Percentiles rank a stretch among this genome's conserved stretches.
These are phyloP conservation scores for Hydriomena furcata DNA, from an alignment of 2,888 invertebrate genomes.

Conservation along the genomic window DNA sequence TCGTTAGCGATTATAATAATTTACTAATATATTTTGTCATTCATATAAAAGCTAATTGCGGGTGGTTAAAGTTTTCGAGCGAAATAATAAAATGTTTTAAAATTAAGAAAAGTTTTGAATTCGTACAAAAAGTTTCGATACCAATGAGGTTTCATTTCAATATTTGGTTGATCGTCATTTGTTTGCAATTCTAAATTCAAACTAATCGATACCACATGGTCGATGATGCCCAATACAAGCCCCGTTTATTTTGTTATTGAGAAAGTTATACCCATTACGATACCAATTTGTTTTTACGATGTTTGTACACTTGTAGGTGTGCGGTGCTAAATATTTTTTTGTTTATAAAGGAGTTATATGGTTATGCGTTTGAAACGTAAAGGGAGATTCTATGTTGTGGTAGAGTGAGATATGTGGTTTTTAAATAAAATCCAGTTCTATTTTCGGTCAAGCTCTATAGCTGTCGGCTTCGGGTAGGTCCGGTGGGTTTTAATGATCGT, in stretches of 20 bases:
- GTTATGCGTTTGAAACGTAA: slow-evolving; percentile 13
- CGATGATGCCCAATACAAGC: slow-evolving; percentile 27
- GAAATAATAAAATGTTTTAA: too few species aligned
- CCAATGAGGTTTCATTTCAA: not conserved
- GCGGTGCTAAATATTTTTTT: slow-evolving; percentile 44
- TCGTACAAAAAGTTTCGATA: too few species aligned
- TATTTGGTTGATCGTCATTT: slow-evolving; percentile 3
- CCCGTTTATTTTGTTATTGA: slow-evolving; percentile 19
- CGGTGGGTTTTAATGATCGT: slow-evolving; percentile 42
- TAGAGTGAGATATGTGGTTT: slow-evolving; percentile 23
- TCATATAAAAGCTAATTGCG: not conserved
- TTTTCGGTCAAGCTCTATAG: slow-evolving; percentile 44
- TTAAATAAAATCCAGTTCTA: slow-evolving; percentile 35
- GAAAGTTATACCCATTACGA: slow-evolving; percentile 44
- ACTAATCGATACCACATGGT: slow-evolving; percentile 63
- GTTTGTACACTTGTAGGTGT: slow-evolving; percentile 62
- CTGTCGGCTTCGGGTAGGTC: slow-evolving; percentile 61
- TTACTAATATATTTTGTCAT: slow-evolving; percentile 10
- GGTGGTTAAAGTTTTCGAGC: slow-evolving; percentile 4
- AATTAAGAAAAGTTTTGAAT: too few species aligned
- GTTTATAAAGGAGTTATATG: slow-evolving; percentile 37
- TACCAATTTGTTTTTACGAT: slow-evolving; percentile 55
- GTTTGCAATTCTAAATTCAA: slow-evolving; percentile 15
- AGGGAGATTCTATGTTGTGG: slow-evolving; percentile 4
- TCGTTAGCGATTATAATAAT: slow-evolving; percentile 22